Conservation (phyloP, 2,113 vertebrate genomes). For the Carollia perspicillata region DNA sequence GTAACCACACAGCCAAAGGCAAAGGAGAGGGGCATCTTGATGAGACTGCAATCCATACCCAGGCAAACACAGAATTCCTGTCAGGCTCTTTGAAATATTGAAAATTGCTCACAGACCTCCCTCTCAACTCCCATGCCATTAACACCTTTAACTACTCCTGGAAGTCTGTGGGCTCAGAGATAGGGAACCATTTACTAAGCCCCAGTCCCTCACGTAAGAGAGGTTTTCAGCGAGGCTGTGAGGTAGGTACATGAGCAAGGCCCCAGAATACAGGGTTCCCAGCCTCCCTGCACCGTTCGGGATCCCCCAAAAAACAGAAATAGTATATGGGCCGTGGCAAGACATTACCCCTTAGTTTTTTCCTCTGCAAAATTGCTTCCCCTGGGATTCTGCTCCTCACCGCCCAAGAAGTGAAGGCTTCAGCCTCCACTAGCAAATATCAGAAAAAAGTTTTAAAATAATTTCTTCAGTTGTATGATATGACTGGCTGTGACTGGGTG, state of each 20-base stretch:
- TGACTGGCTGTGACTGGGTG: not conserved
- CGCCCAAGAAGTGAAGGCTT: not conserved
- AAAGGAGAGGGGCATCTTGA: not conserved
- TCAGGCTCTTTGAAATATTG: not conserved
- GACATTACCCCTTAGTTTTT: not conserved
- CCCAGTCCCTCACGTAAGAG: not conserved
- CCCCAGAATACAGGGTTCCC: fast-evolving
- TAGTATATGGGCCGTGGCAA: not conserved
- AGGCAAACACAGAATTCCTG: not conserved
- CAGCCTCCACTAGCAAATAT: not conserved
- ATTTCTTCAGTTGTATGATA: not conserved
- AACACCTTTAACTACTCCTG: not conserved
- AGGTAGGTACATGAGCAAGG: not conserved
- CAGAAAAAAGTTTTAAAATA: not conserved
- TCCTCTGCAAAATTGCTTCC: not conserved
- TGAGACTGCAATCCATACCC: not conserved
- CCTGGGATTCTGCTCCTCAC: not conserved
- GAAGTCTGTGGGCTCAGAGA: not conserved
- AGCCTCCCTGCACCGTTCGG: not conserved
- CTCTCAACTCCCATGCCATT: not conserved
- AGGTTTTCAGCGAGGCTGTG: not conserved
- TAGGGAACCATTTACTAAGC: not conserved
- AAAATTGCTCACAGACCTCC: not conserved
- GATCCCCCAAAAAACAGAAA: not conserved
- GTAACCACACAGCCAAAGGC: not conserved